Evolutionary conservation across 2,797 vertebrate species (phyloP).

Genomic region (Rhynchotus rufescens): DNA sequence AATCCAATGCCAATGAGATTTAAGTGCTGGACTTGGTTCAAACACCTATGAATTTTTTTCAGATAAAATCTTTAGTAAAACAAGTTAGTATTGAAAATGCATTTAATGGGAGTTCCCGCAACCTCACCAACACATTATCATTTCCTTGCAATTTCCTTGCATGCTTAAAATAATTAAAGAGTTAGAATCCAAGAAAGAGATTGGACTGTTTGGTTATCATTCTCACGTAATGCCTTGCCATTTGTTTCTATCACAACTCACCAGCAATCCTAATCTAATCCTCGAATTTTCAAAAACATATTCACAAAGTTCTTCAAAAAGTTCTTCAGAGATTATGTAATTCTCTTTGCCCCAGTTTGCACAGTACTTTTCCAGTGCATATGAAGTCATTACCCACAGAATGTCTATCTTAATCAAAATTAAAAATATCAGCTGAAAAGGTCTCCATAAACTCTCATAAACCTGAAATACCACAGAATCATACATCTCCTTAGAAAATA

Average conservation of each 20-base stretch:
- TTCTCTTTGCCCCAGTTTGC: neutral
- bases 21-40: constrained; percentile 60
- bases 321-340: neutral
- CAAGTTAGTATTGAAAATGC: constrained; percentile 39
- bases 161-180: constrained; percentile 8
- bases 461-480: neutral
- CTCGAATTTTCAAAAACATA: neutral
- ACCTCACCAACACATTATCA: constrained; percentile 41
- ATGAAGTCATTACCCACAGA: neutral
- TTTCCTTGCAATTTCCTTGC: constrained; percentile 44
- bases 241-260: neutral
- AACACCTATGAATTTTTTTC: constrained; percentile 60
- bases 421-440: neutral
- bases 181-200: neutral
- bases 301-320: neutral
- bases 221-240: neutral
- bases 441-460: neutral
- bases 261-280: neutral
- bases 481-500: neutral
- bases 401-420: neutral
- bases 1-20: constrained; percentile 34
- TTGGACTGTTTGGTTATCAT: neutral
- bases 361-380: neutral
- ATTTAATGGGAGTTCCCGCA: constrained; percentile 56
- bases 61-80: constrained; percentile 62